Conservation (phyloP, 2,113 vertebrate genomes). For the Rissa tridactyla region DNA sequence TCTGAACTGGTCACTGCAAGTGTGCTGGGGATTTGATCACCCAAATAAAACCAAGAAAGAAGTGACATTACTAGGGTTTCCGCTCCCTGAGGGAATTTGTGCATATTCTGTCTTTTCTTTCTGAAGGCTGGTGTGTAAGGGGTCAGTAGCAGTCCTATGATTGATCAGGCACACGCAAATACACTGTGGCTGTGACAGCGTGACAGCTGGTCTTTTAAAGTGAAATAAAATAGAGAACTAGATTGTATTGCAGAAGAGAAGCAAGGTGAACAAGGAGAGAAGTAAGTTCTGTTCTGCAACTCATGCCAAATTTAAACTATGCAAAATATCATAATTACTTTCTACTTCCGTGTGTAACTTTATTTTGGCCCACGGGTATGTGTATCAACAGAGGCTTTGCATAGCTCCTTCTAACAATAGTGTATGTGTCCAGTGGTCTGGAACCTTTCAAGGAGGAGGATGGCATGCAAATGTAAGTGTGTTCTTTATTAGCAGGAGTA, state of each 20-base stretch:
- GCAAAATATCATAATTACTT: background rate
- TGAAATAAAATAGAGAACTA: background rate
- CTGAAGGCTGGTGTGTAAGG: background rate
- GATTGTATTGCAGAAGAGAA: background rate
- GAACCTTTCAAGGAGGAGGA: background rate
- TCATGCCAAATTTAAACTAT: background rate
- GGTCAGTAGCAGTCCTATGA: background rate
- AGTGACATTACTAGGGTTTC: background rate
- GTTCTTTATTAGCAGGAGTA: background rate
- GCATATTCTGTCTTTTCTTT: background rate
- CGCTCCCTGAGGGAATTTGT: background rate
- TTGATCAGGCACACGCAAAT: accelerated
- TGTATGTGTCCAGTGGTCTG: background rate
- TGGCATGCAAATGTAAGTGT: background rate
- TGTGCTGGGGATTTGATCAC: background rate
- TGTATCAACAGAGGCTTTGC: background rate
- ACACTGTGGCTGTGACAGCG: background rate
- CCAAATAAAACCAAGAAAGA: background rate
- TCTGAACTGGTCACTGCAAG: background rate
- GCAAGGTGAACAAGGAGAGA: background rate
- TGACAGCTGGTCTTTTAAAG: background rate
- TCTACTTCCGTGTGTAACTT: background rate
- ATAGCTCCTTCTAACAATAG: background rate
- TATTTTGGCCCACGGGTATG: background rate
- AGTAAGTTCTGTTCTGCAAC: background rate